phyloP scores from a whole-genome alignment of 2,888 invertebrate genomes.

The Ligdia adustata region DNA sequence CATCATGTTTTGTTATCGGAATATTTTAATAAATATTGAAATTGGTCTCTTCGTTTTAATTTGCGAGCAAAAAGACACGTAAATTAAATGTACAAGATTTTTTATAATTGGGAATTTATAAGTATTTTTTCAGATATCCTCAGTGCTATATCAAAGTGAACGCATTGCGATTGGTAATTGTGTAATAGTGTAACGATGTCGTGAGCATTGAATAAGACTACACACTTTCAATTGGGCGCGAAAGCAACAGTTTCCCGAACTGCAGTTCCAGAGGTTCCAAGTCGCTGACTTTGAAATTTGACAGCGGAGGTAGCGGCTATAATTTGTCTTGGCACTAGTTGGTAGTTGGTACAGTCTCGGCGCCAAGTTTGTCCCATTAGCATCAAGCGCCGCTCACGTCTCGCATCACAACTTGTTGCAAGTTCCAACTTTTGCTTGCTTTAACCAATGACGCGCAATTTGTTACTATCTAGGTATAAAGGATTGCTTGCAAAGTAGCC shows the following conservation, averaged over 20 bases:
- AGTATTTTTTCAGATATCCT: no score
- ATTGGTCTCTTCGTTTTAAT: background rate
- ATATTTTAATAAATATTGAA: no score
- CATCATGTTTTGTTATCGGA: no score
- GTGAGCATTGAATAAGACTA: no score
- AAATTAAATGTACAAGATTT: no score
- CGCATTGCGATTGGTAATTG: no score
- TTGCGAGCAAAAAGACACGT: no score
- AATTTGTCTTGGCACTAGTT: constrained; percentile 41
- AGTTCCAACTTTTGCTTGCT: constrained; percentile 46
- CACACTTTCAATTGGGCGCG: constrained; percentile 1
- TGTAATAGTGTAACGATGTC: no score
- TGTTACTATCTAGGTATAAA: no score
- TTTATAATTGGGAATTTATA: no score
- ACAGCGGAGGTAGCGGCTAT: constrained; percentile 32
- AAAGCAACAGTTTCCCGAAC: constrained; percentile 20
- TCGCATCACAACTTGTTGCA: constrained; percentile 62
- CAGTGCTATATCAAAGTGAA: no score
- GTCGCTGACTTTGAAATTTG: constrained; percentile 31
- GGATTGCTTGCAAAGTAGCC: no score
- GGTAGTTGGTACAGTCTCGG: constrained; percentile 39
- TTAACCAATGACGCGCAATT: constrained; percentile 44
- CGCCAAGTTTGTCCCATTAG: constrained; percentile 57
- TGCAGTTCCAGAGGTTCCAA: constrained; percentile 21
- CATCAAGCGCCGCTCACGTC: constrained; percentile 51